Evolutionary conservation across 2,797 vertebrate species (phyloP), one percentile per base, ranked within the genome.

Genomic region (Vireo griseus): DNA sequence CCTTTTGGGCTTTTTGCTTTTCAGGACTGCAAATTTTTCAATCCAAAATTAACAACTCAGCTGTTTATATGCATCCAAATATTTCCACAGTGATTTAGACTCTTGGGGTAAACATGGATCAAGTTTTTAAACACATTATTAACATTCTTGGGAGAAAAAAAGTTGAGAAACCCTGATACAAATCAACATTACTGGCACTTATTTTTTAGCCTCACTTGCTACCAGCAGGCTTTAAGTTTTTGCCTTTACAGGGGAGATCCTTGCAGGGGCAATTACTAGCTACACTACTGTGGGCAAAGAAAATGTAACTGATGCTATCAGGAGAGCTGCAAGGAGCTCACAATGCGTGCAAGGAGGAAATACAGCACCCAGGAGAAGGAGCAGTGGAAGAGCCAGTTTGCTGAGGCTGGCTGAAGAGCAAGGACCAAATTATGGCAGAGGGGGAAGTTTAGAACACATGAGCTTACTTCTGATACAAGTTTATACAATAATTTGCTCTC

Each of bases 221-320:
- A 76, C 33, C 63, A 78, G 40, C 33, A 79, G 16, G 37, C 18
- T 88, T 44, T 50, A 62, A 81, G 17, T 10, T 69, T 94, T 62
- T 77, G n/a, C 37, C 69, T 86, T 47, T 54, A 75, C 31, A 58
- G 54, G 39, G 33, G 20, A 89, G 72, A 86, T 40, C 58, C n/a
- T 74, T 77, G 75, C 65, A 37, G 69, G 80, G 74, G 25, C 16
- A 2, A 39, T 68, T 83, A 68, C 65, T 37, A 71, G 72, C 54
- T 57, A 77, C 1, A 2, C 85, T 90, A 44, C 16, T 88, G 68
- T 81, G 75, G 75, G 68, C 75, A 93, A 72, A 94, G 54, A 80
- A 93, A 86, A 74, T 79, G 66, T 40, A 92, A 65, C 52, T 35
- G 91, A 95, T 91, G 78, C 81, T 72, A 87, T 79, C 86, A 86